Base-by-base conservation (phyloP, 1,140 invertebrate genomes). In the Megathymus violae region DNA sequence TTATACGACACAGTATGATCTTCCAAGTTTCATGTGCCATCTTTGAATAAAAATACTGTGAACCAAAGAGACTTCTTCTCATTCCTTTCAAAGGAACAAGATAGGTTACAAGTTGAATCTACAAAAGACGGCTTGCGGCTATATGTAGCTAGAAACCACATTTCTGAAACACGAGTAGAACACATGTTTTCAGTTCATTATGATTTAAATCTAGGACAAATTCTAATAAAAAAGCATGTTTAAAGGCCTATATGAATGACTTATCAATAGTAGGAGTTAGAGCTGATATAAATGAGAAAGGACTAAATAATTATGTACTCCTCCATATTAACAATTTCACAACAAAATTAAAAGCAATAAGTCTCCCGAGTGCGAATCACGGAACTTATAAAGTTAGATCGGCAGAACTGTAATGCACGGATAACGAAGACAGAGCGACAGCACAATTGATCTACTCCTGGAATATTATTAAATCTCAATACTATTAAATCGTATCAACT, bases 361-460 rank as follows among this genome's bases (percentile, higher is more conserved):
- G 59, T 68, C 62, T 38, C 62, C 14, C 13, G 50, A 15, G 48
- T 69, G 40, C 36, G 50, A 52, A 51, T 64, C 38, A 61, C 44
- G 54, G 43, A 36, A 43, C 69, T 52, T 46, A 40, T 56, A 64
- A 78, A 80, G 64, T 82, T 78, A 51, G 40, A 40, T 60, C 72
- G 67, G 69, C 64, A 64, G 60, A 59, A 59, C 36, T 43, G 52
- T 87, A 87, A 87, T 84, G 78, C 65, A 64, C 50, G 50, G 50
- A 64, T 84, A 88, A 84, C 74, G 67, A 86, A 84, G 78, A 87
- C 63, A 63, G 69, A 88, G 66, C 67, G 74, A 13, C 34, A 47
- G 34, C 38, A 54, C 69, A 71, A 76, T 71, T 62, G 47, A 58
- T 60, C 52, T 63, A 69, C 38, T 74, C 27, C 67, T 63, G 13